Conservation (phyloP, 2,888 invertebrate species). For the Pasiphila rectangulata region DNA sequence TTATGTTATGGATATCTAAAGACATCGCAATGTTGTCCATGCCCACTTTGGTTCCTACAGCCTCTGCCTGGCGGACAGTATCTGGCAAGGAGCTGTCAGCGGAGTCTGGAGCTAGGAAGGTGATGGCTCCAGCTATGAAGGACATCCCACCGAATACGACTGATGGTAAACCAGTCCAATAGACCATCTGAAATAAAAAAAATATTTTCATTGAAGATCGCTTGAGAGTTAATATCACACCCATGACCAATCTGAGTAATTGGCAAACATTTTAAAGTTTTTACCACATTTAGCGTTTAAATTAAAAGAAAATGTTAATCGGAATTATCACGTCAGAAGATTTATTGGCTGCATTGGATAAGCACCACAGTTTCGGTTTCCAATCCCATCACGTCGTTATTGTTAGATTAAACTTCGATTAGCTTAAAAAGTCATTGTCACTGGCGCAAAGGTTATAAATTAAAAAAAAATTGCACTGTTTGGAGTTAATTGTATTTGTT, state of each 20-base stretch:
- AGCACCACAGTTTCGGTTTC: too few species aligned
- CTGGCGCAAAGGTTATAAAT: too few species aligned
- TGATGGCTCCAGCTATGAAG: slow-evolving; percentile 52
- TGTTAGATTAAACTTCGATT: too few species aligned
- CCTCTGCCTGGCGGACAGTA: slow-evolving; percentile 61
- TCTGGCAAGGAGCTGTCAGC: slow-evolving; percentile 57
- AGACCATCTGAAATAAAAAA: slow-evolving; percentile 44
- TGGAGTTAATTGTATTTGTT: too few species aligned
- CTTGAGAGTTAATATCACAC: too few species aligned
- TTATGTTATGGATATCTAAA: slow-evolving; percentile 10
- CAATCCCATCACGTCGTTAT: too few species aligned
- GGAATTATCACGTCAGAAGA: not conserved
- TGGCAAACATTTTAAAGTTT: too few species aligned
- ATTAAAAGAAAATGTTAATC: slow-evolving; percentile 28
- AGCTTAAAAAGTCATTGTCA: too few species aligned
- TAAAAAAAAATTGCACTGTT: too few species aligned
- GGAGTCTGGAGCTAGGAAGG: slow-evolving; percentile 59
- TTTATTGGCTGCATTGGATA: too few species aligned
- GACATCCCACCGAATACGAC: slow-evolving; percentile 55
- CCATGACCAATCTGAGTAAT: too few species aligned
- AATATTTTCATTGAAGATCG: not conserved
- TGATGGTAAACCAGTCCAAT: slow-evolving; percentile 64
- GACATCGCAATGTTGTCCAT: slow-evolving; percentile 29
- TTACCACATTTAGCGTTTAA: too few species aligned
- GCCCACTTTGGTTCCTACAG: slow-evolving; percentile 41